These are phyloP conservation scores for Eurytoma adleriae DNA, from an alignment of 2,888 invertebrate genomes.

Conservation along the genomic window DNA sequence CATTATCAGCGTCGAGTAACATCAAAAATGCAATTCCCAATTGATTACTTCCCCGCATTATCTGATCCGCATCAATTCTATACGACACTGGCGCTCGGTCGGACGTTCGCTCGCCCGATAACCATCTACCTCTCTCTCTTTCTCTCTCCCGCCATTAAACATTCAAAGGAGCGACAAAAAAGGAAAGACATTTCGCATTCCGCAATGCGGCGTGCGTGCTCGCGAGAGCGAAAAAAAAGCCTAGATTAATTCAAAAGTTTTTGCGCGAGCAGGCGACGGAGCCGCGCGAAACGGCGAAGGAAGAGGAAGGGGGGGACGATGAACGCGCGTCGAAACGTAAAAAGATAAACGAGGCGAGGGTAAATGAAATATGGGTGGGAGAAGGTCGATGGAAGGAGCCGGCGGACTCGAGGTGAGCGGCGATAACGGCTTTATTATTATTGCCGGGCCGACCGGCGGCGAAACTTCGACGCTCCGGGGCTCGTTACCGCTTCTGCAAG, in stretches of 20 bases:
- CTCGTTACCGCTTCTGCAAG: too few species aligned
- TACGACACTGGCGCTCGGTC: conserved; percentile 12
- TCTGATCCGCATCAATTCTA: conserved; percentile 46
- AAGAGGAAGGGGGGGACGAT: conserved; percentile 30
- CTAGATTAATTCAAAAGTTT: conserved; percentile 75
- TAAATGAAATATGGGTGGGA: conserved; percentile 37
- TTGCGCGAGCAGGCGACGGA: conserved; percentile 61
- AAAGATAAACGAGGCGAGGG: conserved; percentile 39
- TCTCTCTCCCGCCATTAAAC: conserved; percentile 65
- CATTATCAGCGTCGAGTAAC: conserved; percentile 7
- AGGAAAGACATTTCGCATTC: conserved; percentile 72
- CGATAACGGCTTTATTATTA: conserved; percentile 57
- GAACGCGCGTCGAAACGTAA: not conserved
- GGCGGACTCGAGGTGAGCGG: conserved; percentile 29
- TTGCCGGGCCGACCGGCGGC: conserved; percentile 12
- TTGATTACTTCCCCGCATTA: conserved; percentile 34
- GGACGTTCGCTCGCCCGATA: conserved; percentile 35
- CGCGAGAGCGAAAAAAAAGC: conserved; percentile 62
- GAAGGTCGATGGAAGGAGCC: conserved; percentile 47
- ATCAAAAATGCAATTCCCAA: conserved; percentile 27
- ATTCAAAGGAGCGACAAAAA: conserved; percentile 64
- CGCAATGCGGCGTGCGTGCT: conserved; percentile 67
- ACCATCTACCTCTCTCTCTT: not conserved
- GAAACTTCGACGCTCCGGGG: conserved; percentile 6
- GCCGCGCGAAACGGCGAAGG: conserved; percentile 53